These are phyloP conservation scores for Drepanosiphum platanoidis DNA, from an alignment of 2,888 invertebrate species.

Conservation along the genomic window DNA sequence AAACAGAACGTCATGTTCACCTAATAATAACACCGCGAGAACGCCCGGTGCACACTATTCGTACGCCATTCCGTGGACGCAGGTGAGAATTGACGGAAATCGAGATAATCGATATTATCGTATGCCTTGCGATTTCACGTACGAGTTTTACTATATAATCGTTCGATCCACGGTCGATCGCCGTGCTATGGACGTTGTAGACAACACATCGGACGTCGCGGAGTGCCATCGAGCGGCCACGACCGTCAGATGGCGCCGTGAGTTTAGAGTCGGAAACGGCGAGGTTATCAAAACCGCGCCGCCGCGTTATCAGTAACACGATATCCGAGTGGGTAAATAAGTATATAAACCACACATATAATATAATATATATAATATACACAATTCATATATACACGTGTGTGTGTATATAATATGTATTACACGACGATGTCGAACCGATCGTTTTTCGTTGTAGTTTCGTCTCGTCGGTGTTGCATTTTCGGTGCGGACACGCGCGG, in stretches of 20 bases:
- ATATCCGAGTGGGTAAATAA: neutral
- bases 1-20: no score
- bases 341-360: no score
- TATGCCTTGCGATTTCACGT: no score
- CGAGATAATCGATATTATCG: no score
- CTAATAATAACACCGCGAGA: no score
- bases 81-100: no score
- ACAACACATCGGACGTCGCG: constrained; percentile 21
- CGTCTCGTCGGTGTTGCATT: neutral
- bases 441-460: neutral
- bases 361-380: no score
- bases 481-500: neutral
- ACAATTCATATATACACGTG: neutral
- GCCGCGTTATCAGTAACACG: constrained; percentile 13
- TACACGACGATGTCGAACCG: neutral
- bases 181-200: neutral
- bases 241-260: constrained; percentile 4
- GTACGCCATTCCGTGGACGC: no score
- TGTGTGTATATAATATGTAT: neutral
- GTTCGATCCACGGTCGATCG: no score
- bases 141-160: no score
- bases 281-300: neutral
- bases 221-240: neutral
- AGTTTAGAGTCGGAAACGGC: neutral
- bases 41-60: no score